phyloP scores from a whole-genome alignment of 2,888 invertebrate species.

The Agrilus biguttatus region DNA sequence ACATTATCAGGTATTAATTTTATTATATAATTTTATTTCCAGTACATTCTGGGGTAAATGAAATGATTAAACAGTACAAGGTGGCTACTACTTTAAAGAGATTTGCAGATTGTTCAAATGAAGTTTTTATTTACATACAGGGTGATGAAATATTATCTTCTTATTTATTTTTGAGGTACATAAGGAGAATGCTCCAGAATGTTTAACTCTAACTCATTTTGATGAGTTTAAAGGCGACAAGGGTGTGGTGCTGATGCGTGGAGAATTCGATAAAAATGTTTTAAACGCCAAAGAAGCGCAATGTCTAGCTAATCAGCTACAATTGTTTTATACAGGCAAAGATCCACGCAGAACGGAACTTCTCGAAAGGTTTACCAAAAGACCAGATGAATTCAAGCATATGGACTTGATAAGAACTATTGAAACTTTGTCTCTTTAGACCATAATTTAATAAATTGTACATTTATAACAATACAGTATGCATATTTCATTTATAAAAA shows the following conservation, averaged over 20 bases:
- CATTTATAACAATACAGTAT: no score
- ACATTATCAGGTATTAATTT: slow-evolving; percentile 54
- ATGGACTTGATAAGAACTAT: slow-evolving; percentile 67
- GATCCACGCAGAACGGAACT: slow-evolving; percentile 46
- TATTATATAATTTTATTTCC: no score
- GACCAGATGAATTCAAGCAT: slow-evolving; percentile 65
- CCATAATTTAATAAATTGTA: slow-evolving; percentile 14
- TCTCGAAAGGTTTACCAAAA: slow-evolving; percentile 51
- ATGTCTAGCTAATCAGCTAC: slow-evolving; percentile 72
- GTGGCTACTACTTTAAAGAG: no score
- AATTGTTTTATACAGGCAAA: slow-evolving; percentile 64
- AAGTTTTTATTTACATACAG: no score
- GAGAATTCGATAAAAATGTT: slow-evolving; percentile 71
- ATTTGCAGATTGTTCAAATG: no score
- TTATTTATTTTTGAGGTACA: slow-evolving; percentile 41
- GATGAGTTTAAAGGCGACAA: slow-evolving; percentile 56
- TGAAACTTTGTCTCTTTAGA: slow-evolving; percentile 42
- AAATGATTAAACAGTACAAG: no score
- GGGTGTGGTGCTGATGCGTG: slow-evolving; percentile 68
- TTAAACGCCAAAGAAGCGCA: slow-evolving; percentile 66
- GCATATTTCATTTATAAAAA: slow-evolving; percentile 3
- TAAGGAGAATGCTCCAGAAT: slow-evolving; percentile 80
- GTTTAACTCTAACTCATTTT: slow-evolving; percentile 66
- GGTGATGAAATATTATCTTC: no score
- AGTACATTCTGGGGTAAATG: no score